Evolutionary conservation across 2,888 invertebrate genomes (phyloP).

Genomic region (Mechanitis mazaeus): DNA sequence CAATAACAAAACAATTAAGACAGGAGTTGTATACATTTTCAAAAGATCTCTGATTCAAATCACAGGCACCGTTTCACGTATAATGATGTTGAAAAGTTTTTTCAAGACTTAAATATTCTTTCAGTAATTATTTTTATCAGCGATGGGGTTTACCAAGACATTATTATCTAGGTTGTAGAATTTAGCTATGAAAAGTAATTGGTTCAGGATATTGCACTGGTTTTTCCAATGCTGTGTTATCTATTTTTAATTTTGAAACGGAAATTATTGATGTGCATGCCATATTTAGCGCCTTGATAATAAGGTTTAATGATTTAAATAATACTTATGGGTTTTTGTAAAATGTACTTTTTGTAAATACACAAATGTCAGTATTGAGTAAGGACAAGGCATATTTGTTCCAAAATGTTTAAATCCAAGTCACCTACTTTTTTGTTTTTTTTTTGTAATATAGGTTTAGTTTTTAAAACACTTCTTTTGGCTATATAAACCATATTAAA

Average conservation of each 20-base stretch:
- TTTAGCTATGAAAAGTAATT: slow-evolving; percentile 21
- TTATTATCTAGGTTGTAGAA: slow-evolving; percentile 23
- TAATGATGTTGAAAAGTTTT: background rate
- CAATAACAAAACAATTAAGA: slow-evolving; percentile 1
- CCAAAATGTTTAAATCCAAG: too few relatives aligned
- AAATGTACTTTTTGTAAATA: too few relatives aligned
- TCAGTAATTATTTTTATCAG: slow-evolving; percentile 26
- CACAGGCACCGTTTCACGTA: background rate
- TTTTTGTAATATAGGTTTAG: too few relatives aligned
- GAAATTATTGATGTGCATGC: background rate
- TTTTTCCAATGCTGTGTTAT: slow-evolving; percentile 15
- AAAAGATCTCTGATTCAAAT: background rate
- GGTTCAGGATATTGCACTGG: slow-evolving; percentile 17
- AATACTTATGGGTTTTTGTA: too few relatives aligned
- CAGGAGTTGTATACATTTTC: background rate
- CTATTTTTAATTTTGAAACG: slow-evolving; percentile 4
- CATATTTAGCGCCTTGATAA: too few relatives aligned
- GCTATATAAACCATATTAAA: too few relatives aligned
- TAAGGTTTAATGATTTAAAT: too few relatives aligned
- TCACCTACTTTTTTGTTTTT: too few relatives aligned
- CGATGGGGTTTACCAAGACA: slow-evolving; percentile 21
- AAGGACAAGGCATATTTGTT: too few relatives aligned
- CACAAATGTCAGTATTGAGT: too few relatives aligned
- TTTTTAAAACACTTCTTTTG: too few relatives aligned
- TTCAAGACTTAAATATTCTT: slow-evolving; percentile 18